These are phyloP conservation scores for Polyergus mexicanus DNA, from an alignment of 1,140 invertebrate genomes.

Conservation along the genomic window DNA sequence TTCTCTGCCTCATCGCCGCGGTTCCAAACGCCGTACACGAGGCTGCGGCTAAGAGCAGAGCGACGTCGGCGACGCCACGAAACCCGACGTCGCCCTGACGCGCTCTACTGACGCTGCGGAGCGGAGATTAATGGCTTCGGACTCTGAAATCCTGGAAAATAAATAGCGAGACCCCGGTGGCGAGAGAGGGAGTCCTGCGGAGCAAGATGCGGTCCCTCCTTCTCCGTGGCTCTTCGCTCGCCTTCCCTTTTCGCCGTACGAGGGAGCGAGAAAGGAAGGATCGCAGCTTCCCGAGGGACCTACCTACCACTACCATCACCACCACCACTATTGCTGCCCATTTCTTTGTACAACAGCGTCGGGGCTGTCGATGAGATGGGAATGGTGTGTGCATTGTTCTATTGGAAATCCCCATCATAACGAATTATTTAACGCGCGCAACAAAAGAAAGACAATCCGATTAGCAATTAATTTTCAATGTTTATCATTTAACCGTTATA, in stretches of 20 bases:
- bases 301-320: conserved; percentile 69
- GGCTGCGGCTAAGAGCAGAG: conserved; percentile 80
- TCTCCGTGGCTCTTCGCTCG: conserved; percentile 46
- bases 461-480: background rate
- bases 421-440: conserved; percentile 13
- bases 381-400: conserved; percentile 59
- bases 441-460: background rate
- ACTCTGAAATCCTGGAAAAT: conserved; percentile 86
- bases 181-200: conserved; percentile 79
- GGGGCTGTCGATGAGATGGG: conserved; percentile 71
- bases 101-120: conserved; percentile 84
- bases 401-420: conserved; percentile 39
- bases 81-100: conserved; percentile 85
- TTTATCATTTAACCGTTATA: background rate
- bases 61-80: conserved; percentile 81
- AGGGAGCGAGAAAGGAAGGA: conserved; percentile 56
- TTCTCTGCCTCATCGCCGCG: conserved; percentile 25
- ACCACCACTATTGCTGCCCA: conserved; percentile 56
- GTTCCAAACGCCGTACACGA: conserved; percentile 69
- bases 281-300: conserved; percentile 73
- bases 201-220: conserved; percentile 71
- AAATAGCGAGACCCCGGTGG: conserved; percentile 83
- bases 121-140: conserved; percentile 86
- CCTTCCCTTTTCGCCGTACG: conserved; percentile 37
- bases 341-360: conserved; percentile 69